Percentiles rank a stretch among this genome's conserved stretches.
Conservation (phyloP, 2,113 vertebrate genomes). For the Takifugu bimaculatus region DNA sequence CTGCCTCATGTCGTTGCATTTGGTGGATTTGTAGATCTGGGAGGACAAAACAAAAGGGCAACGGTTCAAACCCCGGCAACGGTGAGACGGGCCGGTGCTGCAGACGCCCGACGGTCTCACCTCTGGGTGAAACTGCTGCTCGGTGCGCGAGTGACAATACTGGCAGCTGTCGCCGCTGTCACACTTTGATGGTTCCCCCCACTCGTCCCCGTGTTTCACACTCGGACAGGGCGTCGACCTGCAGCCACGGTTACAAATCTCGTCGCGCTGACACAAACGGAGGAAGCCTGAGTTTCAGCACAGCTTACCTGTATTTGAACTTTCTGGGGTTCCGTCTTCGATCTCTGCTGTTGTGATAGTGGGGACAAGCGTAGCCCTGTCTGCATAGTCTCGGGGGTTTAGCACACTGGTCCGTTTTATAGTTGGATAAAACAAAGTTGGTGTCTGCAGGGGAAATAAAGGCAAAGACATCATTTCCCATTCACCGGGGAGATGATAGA, state of each 20-base stretch:
- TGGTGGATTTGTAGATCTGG: constrained; percentile 93
- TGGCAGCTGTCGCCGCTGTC: constrained; percentile 85
- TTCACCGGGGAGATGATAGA: neutral
- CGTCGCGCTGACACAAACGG: neutral
- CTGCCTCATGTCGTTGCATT: constrained; percentile 92
- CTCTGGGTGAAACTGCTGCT: constrained; percentile 94
- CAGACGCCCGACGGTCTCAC: constrained; percentile 53
- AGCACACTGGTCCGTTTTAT: constrained; percentile 91
- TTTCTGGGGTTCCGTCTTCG: constrained; percentile 85
- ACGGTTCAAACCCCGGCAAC: neutral
- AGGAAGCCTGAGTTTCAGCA: neutral
- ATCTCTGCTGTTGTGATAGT: constrained; percentile 90
- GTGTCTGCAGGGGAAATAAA: constrained; percentile 72
- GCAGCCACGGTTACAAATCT: constrained; percentile 11
- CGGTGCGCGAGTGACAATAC: constrained; percentile 91
- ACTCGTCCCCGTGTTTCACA: constrained; percentile 91
- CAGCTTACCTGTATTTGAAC: constrained; percentile 85
- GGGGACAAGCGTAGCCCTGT: constrained; percentile 91
- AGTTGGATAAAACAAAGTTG: constrained; percentile 89
- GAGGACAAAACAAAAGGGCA: constrained; percentile 7
- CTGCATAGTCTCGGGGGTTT: constrained; percentile 90
- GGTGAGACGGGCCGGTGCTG: neutral
- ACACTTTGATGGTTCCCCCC: constrained; percentile 90
- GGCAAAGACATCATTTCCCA: neutral
- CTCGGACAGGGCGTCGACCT: constrained; percentile 90